Evolutionary conservation across 2,113 vertebrate species (phyloP), one percentile per base, ranked within the genome.

Genomic region (Notechis scutatus): DNA sequence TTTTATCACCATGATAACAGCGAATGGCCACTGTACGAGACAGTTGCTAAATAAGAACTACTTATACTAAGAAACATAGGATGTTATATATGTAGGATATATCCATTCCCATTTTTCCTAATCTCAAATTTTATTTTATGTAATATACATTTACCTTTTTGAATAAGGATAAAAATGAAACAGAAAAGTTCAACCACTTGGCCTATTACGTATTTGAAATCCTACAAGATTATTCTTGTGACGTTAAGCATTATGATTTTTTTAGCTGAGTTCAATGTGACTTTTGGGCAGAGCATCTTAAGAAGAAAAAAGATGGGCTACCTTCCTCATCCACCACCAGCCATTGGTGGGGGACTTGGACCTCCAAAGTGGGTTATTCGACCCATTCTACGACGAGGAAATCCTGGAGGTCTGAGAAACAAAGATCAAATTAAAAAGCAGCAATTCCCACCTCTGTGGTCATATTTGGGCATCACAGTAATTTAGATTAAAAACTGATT

Each of bases 251-350:
- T 59, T 42, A 24, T 54, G 7, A 61, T 26, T 8, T 64, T 89
- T 14, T 89, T 0, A 87, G 29, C 3, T 5, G 87, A 91, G 55
- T 52, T 87, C 3, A 4, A 11, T 59, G 52, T 4, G 91, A 85
- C 1, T 24, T 87, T 54, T 29, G 21, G 90, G 23, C 88, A 85
- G 89, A 59, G 23, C 21, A 85, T 20, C 6, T 92, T 88, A 91
- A 59, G 92, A 59, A 81, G 69, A 5, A 95, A 85, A 50, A 18
- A 96, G 52, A 89, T 92, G 55, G 90, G 87, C 97, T 96, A 99
- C 99, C 99, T 99, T 99, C 99, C 99, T 99, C 99, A 99, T 99
- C 99, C 99, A 95, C 99, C 98, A 94, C 98, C 99, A 85, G 98
- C 98, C 99, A 99, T 99, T 56, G 99, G 99, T 94, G 99, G 99